Percentiles rank a stretch among this genome's conserved stretches.
Conservation (phyloP, 2,113 vertebrate genomes). For the Strix aluco region DNA sequence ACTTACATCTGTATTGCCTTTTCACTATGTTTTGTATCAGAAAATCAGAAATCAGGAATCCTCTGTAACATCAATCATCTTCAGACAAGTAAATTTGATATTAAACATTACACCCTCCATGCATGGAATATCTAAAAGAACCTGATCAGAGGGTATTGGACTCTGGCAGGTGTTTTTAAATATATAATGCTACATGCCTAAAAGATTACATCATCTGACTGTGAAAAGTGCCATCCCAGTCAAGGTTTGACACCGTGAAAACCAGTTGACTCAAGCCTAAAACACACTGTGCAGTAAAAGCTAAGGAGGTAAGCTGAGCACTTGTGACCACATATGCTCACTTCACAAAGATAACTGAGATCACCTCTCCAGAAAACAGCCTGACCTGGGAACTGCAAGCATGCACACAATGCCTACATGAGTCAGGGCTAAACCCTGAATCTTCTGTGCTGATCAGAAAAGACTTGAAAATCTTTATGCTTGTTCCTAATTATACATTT, state of each 20-base stretch:
- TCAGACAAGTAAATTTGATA: neutral
- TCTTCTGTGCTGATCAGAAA: neutral
- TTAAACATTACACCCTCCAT: neutral
- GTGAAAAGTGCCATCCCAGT: no score
- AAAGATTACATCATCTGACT: neutral
- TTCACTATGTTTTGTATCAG: neutral
- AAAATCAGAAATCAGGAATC: neutral
- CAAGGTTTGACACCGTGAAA: no score
- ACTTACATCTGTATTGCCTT: neutral
- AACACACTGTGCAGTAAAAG: no score
- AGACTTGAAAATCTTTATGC: no score
- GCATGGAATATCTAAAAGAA: neutral
- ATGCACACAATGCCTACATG: no score
- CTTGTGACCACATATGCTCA: neutral
- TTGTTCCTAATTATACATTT: neutral
- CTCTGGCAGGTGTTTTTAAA: neutral
- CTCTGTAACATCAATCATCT: neutral
- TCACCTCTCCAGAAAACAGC: no score
- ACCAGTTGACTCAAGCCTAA: no score
- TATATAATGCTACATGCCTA: neutral
- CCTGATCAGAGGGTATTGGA: neutral
- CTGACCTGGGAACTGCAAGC: no score
- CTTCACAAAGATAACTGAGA: neutral
- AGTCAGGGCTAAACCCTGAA: neutral
- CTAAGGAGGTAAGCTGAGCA: no score